phyloP scores from a whole-genome alignment of 1,140 invertebrate genomes.

The Heliconius himera region DNA sequence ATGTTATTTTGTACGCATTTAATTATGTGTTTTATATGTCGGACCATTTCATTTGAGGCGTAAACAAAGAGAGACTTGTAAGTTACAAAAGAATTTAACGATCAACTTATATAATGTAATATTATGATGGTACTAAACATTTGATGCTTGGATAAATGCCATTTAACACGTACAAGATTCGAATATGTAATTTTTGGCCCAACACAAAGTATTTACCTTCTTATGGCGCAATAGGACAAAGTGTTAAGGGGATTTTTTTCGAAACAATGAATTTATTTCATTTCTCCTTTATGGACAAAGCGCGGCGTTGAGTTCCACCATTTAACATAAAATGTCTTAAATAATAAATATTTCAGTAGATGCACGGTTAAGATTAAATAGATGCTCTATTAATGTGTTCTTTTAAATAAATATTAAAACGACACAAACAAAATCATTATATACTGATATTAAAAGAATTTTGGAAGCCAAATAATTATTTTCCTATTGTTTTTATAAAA shows the following conservation, averaged over 20 bases:
- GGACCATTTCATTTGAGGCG: background rate
- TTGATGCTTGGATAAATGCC: background rate
- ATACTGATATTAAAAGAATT: too few relatives aligned
- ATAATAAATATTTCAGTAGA: too few relatives aligned
- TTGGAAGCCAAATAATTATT: constrained; percentile 2
- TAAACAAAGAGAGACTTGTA: background rate
- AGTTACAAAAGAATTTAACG: background rate
- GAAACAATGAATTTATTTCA: too few relatives aligned
- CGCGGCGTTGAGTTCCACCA: too few relatives aligned
- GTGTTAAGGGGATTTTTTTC: too few relatives aligned
- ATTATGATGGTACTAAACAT: background rate
- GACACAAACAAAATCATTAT: too few relatives aligned
- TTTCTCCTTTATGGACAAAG: too few relatives aligned
- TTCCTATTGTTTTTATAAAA: background rate
- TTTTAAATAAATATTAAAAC: too few relatives aligned
- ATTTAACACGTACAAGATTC: background rate
- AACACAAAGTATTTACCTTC: background rate
- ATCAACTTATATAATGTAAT: background rate
- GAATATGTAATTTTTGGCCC: background rate
- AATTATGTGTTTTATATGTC: background rate
- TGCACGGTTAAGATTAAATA: too few relatives aligned
- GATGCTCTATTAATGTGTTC: too few relatives aligned
- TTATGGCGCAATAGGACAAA: too few relatives aligned
- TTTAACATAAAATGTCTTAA: too few relatives aligned
- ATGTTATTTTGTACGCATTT: background rate